A percentile compares a stretch with the other conserved stretches of the same genome.
phyloP scores from a whole-genome alignment of 2,888 invertebrate genomes.

The Linnaemya vulpina region DNA sequence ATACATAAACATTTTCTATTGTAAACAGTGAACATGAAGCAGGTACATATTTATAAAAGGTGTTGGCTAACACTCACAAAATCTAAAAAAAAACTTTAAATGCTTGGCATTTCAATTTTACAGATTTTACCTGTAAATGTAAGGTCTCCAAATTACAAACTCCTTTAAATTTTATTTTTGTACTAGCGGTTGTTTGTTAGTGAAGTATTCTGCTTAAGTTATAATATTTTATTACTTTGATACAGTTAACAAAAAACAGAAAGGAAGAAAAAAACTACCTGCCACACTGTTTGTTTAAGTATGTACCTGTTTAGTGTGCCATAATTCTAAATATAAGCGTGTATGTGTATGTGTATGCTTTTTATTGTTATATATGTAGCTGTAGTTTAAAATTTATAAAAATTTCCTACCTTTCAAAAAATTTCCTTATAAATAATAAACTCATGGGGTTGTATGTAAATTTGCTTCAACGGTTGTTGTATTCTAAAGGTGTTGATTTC shows the following conservation, averaged over 20 bases:
- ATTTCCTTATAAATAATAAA: background rate
- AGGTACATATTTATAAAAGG: background rate
- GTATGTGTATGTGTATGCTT: background rate
- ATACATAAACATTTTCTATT: background rate
- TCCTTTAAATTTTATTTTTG: too few relatives aligned
- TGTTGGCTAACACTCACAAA: too few relatives aligned
- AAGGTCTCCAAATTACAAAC: too few relatives aligned
- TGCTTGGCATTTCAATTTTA: too few relatives aligned
- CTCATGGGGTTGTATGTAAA: conserved; percentile 73
- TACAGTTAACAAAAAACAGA: too few relatives aligned
- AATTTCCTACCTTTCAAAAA: conserved; percentile 41
- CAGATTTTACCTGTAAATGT: too few relatives aligned
- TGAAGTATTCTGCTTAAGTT: too few relatives aligned
- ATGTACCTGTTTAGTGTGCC: background rate
- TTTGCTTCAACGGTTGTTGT: conserved; percentile 73
- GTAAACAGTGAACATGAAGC: conserved; percentile 5
- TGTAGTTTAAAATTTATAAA: conserved; percentile 9
- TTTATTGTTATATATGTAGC: conserved; percentile 17
- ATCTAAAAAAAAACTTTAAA: too few relatives aligned
- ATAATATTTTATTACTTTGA: too few relatives aligned
- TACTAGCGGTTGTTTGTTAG: too few relatives aligned
- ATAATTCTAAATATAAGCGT: background rate
- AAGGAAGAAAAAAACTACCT: background rate
- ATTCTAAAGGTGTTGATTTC: conserved; percentile 66
- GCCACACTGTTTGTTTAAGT: background rate